Evolutionary conservation across 1,140 invertebrate genomes (phyloP), one percentile per base, ranked within the genome.

Genomic region (Drosophila pallidifrons): DNA sequence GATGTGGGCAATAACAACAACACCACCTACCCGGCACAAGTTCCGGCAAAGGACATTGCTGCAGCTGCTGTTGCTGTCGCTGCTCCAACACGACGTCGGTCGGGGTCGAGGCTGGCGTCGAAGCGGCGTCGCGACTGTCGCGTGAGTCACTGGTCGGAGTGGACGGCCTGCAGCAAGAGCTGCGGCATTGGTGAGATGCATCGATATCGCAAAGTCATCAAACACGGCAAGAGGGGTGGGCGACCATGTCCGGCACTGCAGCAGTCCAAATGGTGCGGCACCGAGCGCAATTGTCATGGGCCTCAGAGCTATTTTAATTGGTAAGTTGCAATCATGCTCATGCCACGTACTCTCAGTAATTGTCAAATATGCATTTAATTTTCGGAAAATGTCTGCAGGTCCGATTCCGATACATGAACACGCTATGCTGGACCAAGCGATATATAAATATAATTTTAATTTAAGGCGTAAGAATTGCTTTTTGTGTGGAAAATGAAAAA

Each of bases 141-240:
- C 75, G 96, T 98, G n/a, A 94, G 96, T 54, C 96, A 96, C 68
- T 98, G 97, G 97, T 95, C 96, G 2, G 94, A 95, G 67, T 98
- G 97, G 97, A 96, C 96, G 75, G 93, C 94, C 11, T 98, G 97
- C 93, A 96, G 96, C 92, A 96, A 96, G 82, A 95, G 96, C 41
- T 98, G 97, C 91, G 97, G 97, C 47, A 97, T 98, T 41, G 97
- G 97, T 11, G 97, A 98, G 92, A 96, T 96, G 92, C 94, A 95
- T 86, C 94, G 97, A 72, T 95, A 95, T 65, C 94, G 97, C 70
- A 95, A 95, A 74, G 94, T 98, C 16, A 92, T 96, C 58, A 95
- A 96, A 83, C 96, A 96, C 76, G 95, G 96, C 13, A 94, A 96
- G 43, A 93, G 96, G 10, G 96, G 96, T 10, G 97, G 97, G 1